Evolutionary conservation across 2,797 vertebrate genomes (phyloP), one percentile per base, ranked within the genome.

Genomic region (Setipinna tenuifilis): DNA sequence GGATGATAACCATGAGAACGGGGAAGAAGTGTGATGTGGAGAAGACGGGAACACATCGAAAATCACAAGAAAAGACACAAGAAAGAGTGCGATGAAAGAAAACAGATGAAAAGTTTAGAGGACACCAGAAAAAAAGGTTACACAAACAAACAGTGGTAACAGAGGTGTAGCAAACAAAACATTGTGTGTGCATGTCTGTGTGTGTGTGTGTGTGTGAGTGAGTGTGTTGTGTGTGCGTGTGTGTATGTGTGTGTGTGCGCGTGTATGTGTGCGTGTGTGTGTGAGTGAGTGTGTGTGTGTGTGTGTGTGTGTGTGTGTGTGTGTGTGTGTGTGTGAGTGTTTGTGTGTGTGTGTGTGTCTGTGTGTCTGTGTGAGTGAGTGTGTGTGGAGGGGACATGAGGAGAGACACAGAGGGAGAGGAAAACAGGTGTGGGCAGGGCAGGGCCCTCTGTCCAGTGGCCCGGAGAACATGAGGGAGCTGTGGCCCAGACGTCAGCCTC

Each of bases 401-500:
- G 35, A 41, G 35, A 41, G 2, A 41, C 35, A 41, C 35, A 41
- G 35, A 41, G 35, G 35, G 35, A 41, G 35, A 41, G 35, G 1
- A 58, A 58, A 17, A 17, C 19, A 58, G n/a, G 61, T 14, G 25
- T 68, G 62, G 62, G 62, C 35, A 41, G 35, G 35, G 35, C 62
- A 65, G 23, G 62, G 62, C 62, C 25, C 11, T 68, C 25, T 68
- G 62, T 68, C 62, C 59, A 78, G 31, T 19, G 50, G 71, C 54
- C 57, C 81, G 46, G 68, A 31, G 50, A 14, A 35, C 16, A 14
- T 4, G 28, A 71, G 28, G 28, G 65, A 31, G 57, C 54, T 65
- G 28, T 71, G 31, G 7, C n/a, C 58, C 83, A 62, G 62, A 88
- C 86, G 61, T 65, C 21, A 81, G 12, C 21, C 11, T 83, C n/a